A percentile compares a stretch with the other conserved stretches of the same genome.
These are phyloP conservation scores for Diorhabda carinulata DNA, from an alignment of 1,140 invertebrate species.

Conservation along the genomic window DNA sequence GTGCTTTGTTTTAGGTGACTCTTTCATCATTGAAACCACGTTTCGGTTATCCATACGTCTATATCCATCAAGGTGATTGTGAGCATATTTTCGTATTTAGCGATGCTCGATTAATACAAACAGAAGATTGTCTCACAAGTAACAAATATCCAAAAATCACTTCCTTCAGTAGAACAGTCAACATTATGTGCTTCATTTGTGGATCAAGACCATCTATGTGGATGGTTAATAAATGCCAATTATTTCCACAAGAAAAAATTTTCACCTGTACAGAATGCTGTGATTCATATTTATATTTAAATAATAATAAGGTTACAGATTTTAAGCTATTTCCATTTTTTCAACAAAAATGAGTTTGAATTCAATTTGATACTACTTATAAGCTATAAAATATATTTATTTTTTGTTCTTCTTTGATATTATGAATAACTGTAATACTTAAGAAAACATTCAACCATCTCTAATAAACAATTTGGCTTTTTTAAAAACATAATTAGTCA, in stretches of 20 bases:
- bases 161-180: conserved; percentile 43
- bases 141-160: conserved; percentile 54
- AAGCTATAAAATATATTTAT: too few species aligned
- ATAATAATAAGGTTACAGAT: conserved; percentile 55
- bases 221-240: conserved; percentile 55
- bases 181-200: conserved; percentile 56
- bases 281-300: conserved; percentile 59
- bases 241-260: conserved; percentile 62
- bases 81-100: conserved; percentile 80
- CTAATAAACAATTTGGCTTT: too few species aligned
- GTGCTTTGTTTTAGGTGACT: conserved; percentile 37
- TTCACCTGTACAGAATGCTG: conserved; percentile 65
- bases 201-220: conserved; percentile 52
- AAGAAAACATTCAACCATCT: too few species aligned
- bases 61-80: conserved; percentile 84
- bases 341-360: conserved; percentile 18
- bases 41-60: conserved; percentile 62
- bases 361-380: background rate
- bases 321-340: conserved; percentile 55
- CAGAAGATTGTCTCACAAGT: conserved; percentile 49
- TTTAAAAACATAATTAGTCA: too few species aligned
- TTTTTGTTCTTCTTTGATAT: too few species aligned
- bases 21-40: conserved; percentile 51
- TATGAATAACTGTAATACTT: too few species aligned
- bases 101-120: conserved; percentile 59